Evolutionary conservation across 2,113 vertebrate genomes (phyloP), one percentile per base, ranked within the genome.

Genomic region (Notiomystis cincta): DNA sequence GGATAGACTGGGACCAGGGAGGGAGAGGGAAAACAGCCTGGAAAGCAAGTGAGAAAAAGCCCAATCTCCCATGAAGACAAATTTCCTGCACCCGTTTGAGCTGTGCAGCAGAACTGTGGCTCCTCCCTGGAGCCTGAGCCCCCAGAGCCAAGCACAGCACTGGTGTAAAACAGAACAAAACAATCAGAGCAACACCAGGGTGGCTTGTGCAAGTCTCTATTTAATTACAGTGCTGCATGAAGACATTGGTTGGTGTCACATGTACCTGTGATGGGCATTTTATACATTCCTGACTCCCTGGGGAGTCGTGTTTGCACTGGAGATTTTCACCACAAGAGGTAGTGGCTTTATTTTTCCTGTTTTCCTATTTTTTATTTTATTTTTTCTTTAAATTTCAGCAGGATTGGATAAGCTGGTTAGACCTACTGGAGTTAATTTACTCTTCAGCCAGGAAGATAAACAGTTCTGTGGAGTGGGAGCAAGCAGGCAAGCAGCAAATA

Each of bases 201-300:
- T 31, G 86, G 58, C 87, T 94, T 93, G 71, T 96, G 93, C 73
- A 96, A 89, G 82, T 96, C 79, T 90, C 82, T 90, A 1, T 96
- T 95, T 96, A 97, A 96, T 96, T 19, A 90, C 94, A 96, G 90
- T 50, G 85, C 86, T 77, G 88, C 85, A 50, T 81, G 95, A 38
- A 53, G 88, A 96, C 95, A 93, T 83, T 71, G 44, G 51, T 69
- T 75, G 92, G 82, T 86, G 86, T 54, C 87, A 61, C 71, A 77
- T 2, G 50, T 35, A 72, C 45, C 79, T 57, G 64, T 35, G 73
- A 69, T 45, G 91, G 62, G 53, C 57, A 47, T 93, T 82, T 72
- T 62, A 21, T 88, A 97, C 95, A 92, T 92, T 93, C 85, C n/a
- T 56, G 85, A 35, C 95, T 85, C 95, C 61, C n/a, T 20, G 20